Percentiles rank a stretch among this genome's conserved stretches.
Conservation (phyloP, 2,797 vertebrate species). For the Chaenodraco wilsoni region DNA sequence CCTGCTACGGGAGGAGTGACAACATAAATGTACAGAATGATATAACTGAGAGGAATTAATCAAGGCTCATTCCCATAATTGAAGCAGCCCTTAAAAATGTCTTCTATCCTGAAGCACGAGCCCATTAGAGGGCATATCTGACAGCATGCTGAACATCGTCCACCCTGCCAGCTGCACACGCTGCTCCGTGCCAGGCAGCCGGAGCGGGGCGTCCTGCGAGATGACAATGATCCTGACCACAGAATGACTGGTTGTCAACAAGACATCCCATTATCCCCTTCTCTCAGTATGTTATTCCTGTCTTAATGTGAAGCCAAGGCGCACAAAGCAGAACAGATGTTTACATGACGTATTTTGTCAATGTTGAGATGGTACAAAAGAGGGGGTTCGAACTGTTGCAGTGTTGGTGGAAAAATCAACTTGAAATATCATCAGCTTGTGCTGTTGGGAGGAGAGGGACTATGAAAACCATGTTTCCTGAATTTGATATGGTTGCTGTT, state of each 20-base stretch:
- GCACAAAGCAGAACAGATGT: constrained; percentile 35
- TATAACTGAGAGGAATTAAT: constrained; percentile 1
- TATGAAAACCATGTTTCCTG: constrained; percentile 6
- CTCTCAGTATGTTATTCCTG: constrained; percentile 25
- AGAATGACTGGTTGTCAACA: constrained; percentile 59
- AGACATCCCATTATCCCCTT: constrained; percentile 31
- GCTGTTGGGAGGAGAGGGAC: background rate
- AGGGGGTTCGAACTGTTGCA: constrained; percentile 7
- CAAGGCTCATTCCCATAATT: background rate
- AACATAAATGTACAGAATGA: background rate
- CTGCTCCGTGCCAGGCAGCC: constrained; percentile 27
- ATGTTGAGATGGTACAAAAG: constrained; percentile 12
- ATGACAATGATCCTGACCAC: constrained; percentile 46
- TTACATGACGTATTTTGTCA: constrained; percentile 20
- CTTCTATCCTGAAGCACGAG: background rate
- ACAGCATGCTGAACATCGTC: constrained; percentile 33
- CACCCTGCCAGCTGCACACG: constrained; percentile 56
- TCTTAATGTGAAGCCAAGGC: constrained; percentile 9
- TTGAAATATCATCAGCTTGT: constrained; percentile 22
- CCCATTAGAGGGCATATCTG: constrained; percentile 44
- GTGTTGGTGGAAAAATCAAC: constrained; percentile 16
- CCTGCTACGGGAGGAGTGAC: background rate
- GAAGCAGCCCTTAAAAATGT: constrained; percentile 3
- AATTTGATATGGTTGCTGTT: constrained; percentile 23
- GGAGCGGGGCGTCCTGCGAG: constrained; percentile 32